A percentile compares a stretch with the other conserved stretches of the same genome.
Conservation (phyloP, 2,797 vertebrate species). For the Propithecus deckenii region DNA sequence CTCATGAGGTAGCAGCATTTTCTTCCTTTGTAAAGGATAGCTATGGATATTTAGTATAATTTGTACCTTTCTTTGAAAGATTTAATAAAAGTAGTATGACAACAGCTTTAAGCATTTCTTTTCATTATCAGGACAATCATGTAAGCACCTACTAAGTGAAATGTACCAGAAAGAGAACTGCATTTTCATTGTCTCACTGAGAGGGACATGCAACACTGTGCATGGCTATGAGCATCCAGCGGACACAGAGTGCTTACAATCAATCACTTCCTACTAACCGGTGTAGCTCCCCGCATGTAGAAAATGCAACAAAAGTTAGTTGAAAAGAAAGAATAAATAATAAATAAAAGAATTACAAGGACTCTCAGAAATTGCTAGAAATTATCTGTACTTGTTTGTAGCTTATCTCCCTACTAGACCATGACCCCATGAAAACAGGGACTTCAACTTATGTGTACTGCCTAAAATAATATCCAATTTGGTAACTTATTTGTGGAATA, state of each 20-base stretch:
- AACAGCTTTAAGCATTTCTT: neutral
- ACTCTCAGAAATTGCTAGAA: neutral
- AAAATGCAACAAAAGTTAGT: neutral
- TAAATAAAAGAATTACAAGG: neutral
- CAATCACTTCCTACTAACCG: neutral
- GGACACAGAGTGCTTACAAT: neutral
- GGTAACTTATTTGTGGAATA: constrained; percentile 2
- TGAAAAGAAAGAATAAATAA: constrained; percentile 2
- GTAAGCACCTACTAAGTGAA: neutral
- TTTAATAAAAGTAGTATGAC: neutral
- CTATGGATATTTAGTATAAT: neutral
- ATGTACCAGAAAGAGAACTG: neutral
- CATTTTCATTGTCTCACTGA: no score
- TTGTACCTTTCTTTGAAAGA: neutral
- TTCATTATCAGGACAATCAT: neutral
- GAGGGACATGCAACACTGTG: neutral
- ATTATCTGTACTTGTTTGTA: neutral
- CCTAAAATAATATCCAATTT: neutral
- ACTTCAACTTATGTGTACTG: neutral
- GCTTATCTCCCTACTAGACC: neutral
- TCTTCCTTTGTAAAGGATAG: neutral
- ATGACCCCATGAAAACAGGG: neutral
- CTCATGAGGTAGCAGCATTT: neutral
- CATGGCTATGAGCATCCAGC: neutral
- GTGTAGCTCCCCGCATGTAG: neutral